Evolutionary conservation across 2,797 vertebrate genomes (phyloP).

Genomic region (Manis javanica): DNA sequence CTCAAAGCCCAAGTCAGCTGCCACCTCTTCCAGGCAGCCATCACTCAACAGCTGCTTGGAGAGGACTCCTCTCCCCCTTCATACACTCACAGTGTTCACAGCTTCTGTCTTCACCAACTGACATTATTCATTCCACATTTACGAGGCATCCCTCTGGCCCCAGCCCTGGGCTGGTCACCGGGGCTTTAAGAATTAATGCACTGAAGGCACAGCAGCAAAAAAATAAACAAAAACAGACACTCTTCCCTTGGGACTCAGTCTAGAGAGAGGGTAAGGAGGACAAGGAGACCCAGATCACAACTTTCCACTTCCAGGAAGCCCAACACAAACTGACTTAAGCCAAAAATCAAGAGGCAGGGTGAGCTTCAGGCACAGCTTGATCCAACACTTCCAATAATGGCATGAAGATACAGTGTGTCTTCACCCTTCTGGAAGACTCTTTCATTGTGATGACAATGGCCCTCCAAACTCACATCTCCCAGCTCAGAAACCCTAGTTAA

Average conservation of each 20-base stretch:
- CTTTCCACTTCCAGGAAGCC: neutral
- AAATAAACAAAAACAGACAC: neutral
- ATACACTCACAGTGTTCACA: neutral
- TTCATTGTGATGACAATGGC: neutral
- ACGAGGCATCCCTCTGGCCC: neutral
- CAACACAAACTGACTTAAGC: neutral
- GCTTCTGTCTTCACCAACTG: neutral
- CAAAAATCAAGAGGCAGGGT: neutral
- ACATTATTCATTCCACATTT: neutral
- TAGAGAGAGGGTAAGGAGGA: neutral
- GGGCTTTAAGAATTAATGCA: neutral
- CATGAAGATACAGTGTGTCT: neutral
- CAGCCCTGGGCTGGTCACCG: neutral
- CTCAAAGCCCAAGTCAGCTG: neutral
- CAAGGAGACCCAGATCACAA: neutral
- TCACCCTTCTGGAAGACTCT: neutral
- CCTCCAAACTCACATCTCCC: neutral
- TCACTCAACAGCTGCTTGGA: neutral
- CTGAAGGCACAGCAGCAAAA: neutral
- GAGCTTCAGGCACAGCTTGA: neutral
- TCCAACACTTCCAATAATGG: neutral
- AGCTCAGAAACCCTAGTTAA: neutral
- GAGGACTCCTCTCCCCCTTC: neutral
- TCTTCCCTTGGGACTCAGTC: neutral
- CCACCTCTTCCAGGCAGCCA: neutral